Evolutionary conservation across 2,113 vertebrate species (phyloP).

Genomic region (Pollimyrus isidori): DNA sequence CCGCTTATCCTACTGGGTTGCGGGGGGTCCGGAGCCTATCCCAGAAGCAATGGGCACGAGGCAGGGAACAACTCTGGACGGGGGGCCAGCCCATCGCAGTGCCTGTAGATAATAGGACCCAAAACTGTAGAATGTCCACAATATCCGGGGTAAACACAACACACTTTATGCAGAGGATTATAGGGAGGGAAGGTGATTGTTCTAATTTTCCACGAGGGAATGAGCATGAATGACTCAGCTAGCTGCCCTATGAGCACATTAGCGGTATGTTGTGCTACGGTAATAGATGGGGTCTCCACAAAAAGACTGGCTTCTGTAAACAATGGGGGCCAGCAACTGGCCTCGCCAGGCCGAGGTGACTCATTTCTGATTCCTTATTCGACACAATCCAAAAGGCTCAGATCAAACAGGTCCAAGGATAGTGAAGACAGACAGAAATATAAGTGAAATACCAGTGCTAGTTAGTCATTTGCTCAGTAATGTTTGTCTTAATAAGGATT

Average conservation of each 20-base stretch:
- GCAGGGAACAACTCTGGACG: too few relatives aligned
- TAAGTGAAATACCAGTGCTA: not conserved
- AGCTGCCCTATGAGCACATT: not conserved
- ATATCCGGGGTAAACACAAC: not conserved
- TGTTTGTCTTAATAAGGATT: not conserved
- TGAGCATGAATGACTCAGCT: not conserved
- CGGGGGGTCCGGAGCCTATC: too few relatives aligned
- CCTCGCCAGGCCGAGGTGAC: not conserved
- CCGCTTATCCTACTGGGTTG: too few relatives aligned
- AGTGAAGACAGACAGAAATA: not conserved
- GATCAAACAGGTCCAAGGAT: not conserved
- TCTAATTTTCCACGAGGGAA: not conserved
- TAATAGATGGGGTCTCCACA: not conserved
- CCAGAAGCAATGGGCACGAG: too few relatives aligned
- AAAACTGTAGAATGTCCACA: not conserved
- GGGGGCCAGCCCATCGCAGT: too few relatives aligned
- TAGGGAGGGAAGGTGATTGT: not conserved
- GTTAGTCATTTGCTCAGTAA: not conserved
- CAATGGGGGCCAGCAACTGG: not conserved
- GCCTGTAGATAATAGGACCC: not conserved
- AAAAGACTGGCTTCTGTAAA: not conserved
- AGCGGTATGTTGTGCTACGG: not conserved
- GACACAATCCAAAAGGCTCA: not conserved
- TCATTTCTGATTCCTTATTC: slow-evolving; percentile 1
- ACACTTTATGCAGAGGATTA: not conserved